These are phyloP conservation scores for Ditylenchus weischeri DNA, from an alignment of 2,888 invertebrate genomes.

Conservation along the genomic window DNA sequence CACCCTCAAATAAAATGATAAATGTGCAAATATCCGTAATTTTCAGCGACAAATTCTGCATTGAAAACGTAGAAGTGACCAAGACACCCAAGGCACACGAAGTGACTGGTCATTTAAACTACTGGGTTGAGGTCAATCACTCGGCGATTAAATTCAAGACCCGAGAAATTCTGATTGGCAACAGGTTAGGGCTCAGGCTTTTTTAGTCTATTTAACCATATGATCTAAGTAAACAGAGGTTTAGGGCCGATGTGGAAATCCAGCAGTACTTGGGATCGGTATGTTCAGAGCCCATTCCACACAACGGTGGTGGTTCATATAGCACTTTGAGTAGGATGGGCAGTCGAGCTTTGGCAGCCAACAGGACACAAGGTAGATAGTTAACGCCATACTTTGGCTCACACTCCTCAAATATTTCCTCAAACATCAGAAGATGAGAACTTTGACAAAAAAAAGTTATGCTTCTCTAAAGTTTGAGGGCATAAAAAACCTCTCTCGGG, in stretches of 20 bases:
- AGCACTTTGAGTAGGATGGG: conserved; percentile 4
- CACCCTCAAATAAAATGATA: no score
- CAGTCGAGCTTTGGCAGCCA: background rate
- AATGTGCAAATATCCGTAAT: no score
- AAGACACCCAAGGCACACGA: conserved; percentile 9
- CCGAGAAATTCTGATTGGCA: conserved; percentile 28
- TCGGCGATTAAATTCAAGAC: conserved; percentile 24
- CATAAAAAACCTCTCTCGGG: no score
- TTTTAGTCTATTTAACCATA: background rate
- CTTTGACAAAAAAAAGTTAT: no score
- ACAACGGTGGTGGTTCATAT: background rate
- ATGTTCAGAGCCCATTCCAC: no score
- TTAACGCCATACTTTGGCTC: no score
- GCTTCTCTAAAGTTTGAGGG: no score
- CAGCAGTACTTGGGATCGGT: conserved; percentile 24
- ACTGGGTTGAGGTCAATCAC: conserved; percentile 22
- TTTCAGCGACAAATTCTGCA: conserved; percentile 10
- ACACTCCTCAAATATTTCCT: no score
- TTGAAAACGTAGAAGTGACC: conserved; percentile 18
- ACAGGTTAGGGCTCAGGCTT: conserved; percentile 15
- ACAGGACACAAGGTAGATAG: background rate
- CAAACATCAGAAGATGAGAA: no score
- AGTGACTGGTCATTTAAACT: conserved; percentile 6
- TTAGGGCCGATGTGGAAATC: conserved; percentile 28
- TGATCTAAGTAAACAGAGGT: background rate